phyloP scores from a whole-genome alignment of 1,140 invertebrate species.

The Drosophila nebulosa region DNA sequence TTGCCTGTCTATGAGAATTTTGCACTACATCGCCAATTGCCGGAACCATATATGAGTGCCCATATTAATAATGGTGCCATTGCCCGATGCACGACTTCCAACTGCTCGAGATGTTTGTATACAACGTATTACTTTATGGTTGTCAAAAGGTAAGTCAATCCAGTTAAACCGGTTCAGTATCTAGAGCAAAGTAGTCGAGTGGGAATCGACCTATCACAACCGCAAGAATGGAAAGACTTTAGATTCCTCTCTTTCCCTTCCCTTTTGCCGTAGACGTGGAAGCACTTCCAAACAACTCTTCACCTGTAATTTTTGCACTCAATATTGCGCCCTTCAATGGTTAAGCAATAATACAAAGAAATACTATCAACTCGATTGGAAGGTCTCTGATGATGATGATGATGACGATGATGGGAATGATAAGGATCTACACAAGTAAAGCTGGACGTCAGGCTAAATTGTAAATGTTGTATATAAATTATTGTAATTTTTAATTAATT shows the following conservation, averaged over 20 bases:
- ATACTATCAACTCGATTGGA: constrained; percentile 69
- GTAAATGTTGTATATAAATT: constrained; percentile 56
- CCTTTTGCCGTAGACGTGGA: constrained; percentile 45
- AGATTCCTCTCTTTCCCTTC: neutral
- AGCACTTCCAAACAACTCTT: constrained; percentile 74
- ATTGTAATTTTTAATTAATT: constrained; percentile 29
- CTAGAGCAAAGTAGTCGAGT: constrained; percentile 11
- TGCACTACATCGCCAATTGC: constrained; percentile 56
- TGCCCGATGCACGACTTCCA: constrained; percentile 60
- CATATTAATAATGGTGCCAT: constrained; percentile 73
- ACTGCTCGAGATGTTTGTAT: constrained; percentile 68
- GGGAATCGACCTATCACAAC: constrained; percentile 42
- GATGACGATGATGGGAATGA: constrained; percentile 1
- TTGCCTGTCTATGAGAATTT: constrained; percentile 56
- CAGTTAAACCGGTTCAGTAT: constrained; percentile 25
- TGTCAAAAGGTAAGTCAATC: constrained; percentile 66
- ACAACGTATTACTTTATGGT: constrained; percentile 79
- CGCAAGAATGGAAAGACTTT: constrained; percentile 13
- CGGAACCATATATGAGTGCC: constrained; percentile 66
- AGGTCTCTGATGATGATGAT: constrained; percentile 59
- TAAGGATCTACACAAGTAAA: neutral
- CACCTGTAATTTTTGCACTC: constrained; percentile 75
- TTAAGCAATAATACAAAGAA: constrained; percentile 55
- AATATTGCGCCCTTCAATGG: constrained; percentile 62
- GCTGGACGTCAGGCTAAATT: constrained; percentile 41